Conservation (phyloP, 1,140 invertebrate species). For the Nylanderia fulva region DNA sequence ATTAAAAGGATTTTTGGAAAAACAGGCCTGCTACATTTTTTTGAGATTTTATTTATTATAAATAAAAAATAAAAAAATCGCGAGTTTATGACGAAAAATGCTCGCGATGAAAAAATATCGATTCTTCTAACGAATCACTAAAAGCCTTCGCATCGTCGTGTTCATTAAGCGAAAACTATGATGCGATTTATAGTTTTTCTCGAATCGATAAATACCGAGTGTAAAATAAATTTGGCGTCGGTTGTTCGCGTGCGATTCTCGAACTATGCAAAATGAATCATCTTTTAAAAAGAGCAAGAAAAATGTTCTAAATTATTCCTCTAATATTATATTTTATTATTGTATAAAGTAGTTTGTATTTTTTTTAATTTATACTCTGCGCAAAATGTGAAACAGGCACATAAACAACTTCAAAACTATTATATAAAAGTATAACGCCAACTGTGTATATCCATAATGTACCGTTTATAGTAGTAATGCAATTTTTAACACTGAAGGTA, state of each 20-base stretch:
- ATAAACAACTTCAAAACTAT: slow-evolving; percentile 42
- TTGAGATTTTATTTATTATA: slow-evolving; percentile 19
- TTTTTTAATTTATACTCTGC: neutral
- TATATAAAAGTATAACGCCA: neutral
- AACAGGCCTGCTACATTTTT: slow-evolving; percentile 16
- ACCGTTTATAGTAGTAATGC: neutral
- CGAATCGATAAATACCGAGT: slow-evolving; percentile 63
- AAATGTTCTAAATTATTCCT: too few relatives aligned
- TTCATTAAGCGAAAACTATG: slow-evolving; percentile 17
- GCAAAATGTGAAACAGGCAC: neutral
- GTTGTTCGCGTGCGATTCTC: slow-evolving; percentile 52
- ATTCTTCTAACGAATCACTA: slow-evolving; percentile 31
- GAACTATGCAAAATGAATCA: neutral
- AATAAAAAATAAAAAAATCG: too few relatives aligned
- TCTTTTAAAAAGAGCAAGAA: neutral
- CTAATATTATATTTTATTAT: neutral
- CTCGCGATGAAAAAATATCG: slow-evolving; percentile 34
- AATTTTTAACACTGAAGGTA: slow-evolving; percentile 32
- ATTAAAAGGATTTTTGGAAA: neutral
- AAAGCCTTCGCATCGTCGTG: neutral
- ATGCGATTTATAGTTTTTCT: slow-evolving; percentile 65
- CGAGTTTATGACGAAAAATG: too few relatives aligned
- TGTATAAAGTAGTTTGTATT: neutral
- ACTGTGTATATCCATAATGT: neutral
- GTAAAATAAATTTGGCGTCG: slow-evolving; percentile 68